Percentiles rank a stretch among this genome's conserved stretches.
Conservation (phyloP, 2,113 vertebrate species). For the Protomyctophum bolini region DNA sequence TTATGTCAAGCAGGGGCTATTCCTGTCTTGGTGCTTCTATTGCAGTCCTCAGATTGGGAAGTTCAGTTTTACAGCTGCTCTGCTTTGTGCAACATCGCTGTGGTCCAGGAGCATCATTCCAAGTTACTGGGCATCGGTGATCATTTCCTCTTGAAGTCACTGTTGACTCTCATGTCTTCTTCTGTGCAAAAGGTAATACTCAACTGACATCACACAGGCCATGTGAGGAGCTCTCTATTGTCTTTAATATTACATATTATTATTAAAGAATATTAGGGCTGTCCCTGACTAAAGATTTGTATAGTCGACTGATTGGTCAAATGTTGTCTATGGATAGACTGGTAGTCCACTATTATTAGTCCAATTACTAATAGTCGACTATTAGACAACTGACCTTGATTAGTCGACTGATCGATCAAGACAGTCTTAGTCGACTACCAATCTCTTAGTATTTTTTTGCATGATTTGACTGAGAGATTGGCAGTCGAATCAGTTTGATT, state of each 20-base stretch:
- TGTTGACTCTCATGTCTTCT: constrained; percentile 80
- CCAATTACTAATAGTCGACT: too few species aligned
- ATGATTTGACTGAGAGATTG: too few species aligned
- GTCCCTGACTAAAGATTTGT: too few species aligned
- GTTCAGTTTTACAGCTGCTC: constrained; percentile 85
- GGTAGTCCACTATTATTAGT: too few species aligned
- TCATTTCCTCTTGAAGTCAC: constrained; percentile 71
- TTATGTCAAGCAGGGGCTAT: constrained; percentile 80
- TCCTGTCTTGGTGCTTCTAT: constrained; percentile 76
- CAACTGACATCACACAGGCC: background rate
- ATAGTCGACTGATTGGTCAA: too few species aligned
- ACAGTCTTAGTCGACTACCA: too few species aligned
- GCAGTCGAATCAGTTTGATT: too few species aligned
- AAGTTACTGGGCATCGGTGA: constrained; percentile 71
- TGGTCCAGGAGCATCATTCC: constrained; percentile 64
- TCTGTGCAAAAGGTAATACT: constrained; percentile 78
- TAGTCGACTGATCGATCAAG: too few species aligned
- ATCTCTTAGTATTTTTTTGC: too few species aligned
- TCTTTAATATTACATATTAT: background rate
- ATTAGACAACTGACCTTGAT: too few species aligned
- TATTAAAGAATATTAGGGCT: background rate
- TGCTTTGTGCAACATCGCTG: constrained; percentile 81
- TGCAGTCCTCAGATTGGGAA: constrained; percentile 82
- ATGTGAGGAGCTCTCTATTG: background rate
- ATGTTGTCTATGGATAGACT: too few species aligned